These are phyloP conservation scores for Drosophila varians DNA, from an alignment of 1,140 invertebrate species.

Conservation along the genomic window DNA sequence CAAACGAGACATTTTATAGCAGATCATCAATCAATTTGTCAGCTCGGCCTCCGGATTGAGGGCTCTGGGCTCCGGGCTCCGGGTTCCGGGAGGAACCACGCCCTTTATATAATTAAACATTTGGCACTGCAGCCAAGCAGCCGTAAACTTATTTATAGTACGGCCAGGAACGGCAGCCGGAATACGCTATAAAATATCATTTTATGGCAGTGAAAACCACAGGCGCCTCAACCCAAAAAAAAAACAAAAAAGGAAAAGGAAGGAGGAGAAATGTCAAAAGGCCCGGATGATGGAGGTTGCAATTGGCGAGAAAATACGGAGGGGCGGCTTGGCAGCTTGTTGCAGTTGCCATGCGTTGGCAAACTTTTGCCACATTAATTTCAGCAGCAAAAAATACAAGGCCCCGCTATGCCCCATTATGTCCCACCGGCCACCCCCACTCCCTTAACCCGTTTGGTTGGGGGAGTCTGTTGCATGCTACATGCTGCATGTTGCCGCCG, in stretches of 20 bases:
- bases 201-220: conserved; percentile 72
- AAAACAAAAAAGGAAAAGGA: conserved; percentile 1
- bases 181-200: conserved; percentile 69
- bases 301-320: neutral
- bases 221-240: conserved; percentile 10
- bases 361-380: conserved; percentile 79
- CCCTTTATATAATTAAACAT: conserved; percentile 68
- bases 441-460: conserved; percentile 12
- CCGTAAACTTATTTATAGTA: conserved; percentile 69
- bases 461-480: conserved; percentile 51
- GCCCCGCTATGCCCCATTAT: too few relatives aligned
- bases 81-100: conserved; percentile 28
- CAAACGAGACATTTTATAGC: conserved; percentile 82
- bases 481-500: conserved; percentile 48
- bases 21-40: conserved; percentile 82
- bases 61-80: conserved; percentile 12
- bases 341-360: conserved; percentile 44
- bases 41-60: conserved; percentile 43
- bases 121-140: conserved; percentile 30
- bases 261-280: conserved; percentile 52
- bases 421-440: too few relatives aligned
- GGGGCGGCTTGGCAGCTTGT: neutral
- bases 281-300: conserved; percentile 1
- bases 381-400: conserved; percentile 41
- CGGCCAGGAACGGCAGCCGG: conserved; percentile 23